phyloP scores from a whole-genome alignment of 2,888 invertebrate species.

The Merodon equestris region DNA sequence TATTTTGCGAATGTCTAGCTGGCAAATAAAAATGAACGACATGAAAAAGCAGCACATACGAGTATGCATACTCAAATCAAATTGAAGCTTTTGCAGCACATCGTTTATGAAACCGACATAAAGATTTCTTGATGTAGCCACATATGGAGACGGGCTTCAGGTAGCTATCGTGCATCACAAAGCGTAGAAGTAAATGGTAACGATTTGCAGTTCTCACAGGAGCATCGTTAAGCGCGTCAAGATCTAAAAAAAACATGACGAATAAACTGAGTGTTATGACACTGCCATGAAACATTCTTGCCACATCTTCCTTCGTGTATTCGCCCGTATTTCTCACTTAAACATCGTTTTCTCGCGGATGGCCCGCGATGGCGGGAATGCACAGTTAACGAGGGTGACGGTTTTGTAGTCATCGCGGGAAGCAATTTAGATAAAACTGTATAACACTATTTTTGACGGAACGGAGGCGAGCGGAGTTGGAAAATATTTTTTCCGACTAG shows the following conservation, averaged over 20 bases:
- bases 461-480: slow-evolving; percentile 27
- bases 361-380: too few relatives aligned
- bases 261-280: slow-evolving; percentile 57
- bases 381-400: not conserved
- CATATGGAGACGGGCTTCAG: slow-evolving; percentile 30
- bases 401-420: slow-evolving; percentile 41
- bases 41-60: too few relatives aligned
- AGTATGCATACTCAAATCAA: slow-evolving; percentile 20
- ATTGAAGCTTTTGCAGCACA: slow-evolving; percentile 55
- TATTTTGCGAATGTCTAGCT: too few relatives aligned
- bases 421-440: slow-evolving; percentile 60
- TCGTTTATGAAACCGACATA: slow-evolving; percentile 58
- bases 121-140: slow-evolving; percentile 15
- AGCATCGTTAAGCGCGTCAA: slow-evolving; percentile 53
- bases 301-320: slow-evolving; percentile 51
- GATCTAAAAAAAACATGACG: slow-evolving; percentile 67
- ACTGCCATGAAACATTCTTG: slow-evolving; percentile 59
- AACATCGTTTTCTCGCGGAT: too few relatives aligned
- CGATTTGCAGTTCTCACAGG: slow-evolving; percentile 40
- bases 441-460: slow-evolving; percentile 46
- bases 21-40: too few relatives aligned
- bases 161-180: slow-evolving; percentile 12
- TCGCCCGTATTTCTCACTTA: too few relatives aligned
- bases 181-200: slow-evolving; percentile 40
- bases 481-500: slow-evolving; percentile 1